These are phyloP conservation scores for Caenorhabditis panamensis DNA, from an alignment of 2,888 invertebrate genomes.

Conservation along the genomic window DNA sequence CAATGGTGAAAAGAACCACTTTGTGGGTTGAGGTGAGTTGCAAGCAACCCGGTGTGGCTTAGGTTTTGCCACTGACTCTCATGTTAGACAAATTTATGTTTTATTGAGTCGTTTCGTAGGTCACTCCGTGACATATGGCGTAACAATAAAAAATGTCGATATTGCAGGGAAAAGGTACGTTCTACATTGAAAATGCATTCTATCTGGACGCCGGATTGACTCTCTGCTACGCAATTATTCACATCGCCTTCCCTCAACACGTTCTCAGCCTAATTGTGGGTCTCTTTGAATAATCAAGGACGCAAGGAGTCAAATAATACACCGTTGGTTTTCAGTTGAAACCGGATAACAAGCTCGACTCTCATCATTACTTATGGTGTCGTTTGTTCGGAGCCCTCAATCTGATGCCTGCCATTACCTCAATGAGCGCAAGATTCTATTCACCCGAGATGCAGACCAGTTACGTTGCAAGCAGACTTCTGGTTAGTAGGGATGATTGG, in stretches of 20 bases:
- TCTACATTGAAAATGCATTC: conserved; percentile 72
- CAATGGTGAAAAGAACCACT: conserved; percentile 73
- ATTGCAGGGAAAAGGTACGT: conserved; percentile 67
- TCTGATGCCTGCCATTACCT: conserved; percentile 71
- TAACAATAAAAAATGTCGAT: conserved; percentile 3
- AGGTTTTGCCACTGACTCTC: too few relatives aligned
- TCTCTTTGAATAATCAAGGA: conserved; percentile 15
- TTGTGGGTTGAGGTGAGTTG: conserved; percentile 72
- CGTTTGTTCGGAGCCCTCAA: conserved; percentile 73
- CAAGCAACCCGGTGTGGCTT: background rate
- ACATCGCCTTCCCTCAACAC: conserved; percentile 77
- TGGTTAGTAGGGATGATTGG: conserved; percentile 60
- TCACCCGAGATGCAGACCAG: conserved; percentile 68
- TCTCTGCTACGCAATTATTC: conserved; percentile 72
- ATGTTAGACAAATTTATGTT: too few relatives aligned
- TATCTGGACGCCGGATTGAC: conserved; percentile 73
- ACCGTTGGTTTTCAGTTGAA: conserved; percentile 68
- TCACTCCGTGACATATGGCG: conserved; percentile 29
- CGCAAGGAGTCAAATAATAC: background rate
- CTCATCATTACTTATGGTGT: conserved; percentile 75
- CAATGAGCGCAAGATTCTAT: conserved; percentile 71
- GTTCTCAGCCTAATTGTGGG: conserved; percentile 75
- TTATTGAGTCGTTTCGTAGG: background rate
- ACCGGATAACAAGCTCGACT: conserved; percentile 72
- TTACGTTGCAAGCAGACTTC: conserved; percentile 72